Evolutionary conservation across 2,888 invertebrate genomes (phyloP).

Genomic region (Andrena flavipes): DNA sequence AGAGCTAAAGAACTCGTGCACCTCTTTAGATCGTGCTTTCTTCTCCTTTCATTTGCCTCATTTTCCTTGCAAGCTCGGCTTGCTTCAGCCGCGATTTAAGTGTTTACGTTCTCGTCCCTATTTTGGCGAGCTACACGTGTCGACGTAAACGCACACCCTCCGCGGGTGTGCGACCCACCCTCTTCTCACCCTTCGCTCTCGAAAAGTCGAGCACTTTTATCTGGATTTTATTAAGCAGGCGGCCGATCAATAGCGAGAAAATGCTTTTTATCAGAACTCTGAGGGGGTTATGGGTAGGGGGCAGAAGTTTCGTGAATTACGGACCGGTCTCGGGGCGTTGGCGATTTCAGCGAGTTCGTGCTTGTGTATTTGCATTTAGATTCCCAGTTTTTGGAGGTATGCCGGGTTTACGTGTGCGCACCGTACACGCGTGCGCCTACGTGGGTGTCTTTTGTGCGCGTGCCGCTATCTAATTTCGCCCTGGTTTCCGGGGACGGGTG

Average conservation of each 20-base stretch:
- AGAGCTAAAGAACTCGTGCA: conserved; percentile 19
- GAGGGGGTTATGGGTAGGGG: conserved; percentile 6
- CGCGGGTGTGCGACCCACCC: neutral
- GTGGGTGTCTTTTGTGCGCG: conserved; percentile 28
- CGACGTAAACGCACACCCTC: conserved; percentile 10
- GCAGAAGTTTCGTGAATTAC: conserved; percentile 69
- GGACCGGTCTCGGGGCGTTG: conserved; percentile 38
- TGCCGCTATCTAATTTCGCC: conserved; percentile 64
- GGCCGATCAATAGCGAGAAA: conserved; percentile 66
- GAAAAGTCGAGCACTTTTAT: conserved; percentile 54
- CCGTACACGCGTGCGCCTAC: neutral
- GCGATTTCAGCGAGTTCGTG: conserved; percentile 47
- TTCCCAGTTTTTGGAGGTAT: conserved; percentile 62
- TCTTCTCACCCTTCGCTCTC: conserved; percentile 2
- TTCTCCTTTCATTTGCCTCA: neutral
- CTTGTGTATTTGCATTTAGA: conserved; percentile 71
- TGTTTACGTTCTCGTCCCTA: conserved; percentile 58
- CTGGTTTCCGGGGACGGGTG: conserved; percentile 49
- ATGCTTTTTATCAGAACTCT: conserved; percentile 62
- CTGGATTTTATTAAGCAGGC: conserved; percentile 69
- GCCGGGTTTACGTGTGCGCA: neutral
- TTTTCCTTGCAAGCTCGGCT: neutral
- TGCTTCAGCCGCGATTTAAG: conserved; percentile 27
- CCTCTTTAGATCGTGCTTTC: conserved; percentile 4
- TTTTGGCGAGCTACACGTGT: conserved; percentile 39